Base-by-base conservation (phyloP, 2,888 invertebrate genomes). In the Macrophya alboannulata region DNA sequence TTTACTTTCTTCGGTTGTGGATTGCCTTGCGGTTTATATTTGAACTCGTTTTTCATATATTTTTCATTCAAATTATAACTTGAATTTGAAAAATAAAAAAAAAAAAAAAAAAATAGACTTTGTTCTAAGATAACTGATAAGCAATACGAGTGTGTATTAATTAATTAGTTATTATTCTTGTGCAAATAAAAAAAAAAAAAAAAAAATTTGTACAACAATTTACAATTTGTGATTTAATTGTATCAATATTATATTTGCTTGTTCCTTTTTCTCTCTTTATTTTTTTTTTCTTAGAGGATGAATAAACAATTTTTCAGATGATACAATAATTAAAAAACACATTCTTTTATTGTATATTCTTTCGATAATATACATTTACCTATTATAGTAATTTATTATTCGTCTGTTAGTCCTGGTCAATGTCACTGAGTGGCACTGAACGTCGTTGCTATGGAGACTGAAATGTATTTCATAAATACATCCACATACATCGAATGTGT, bases 391-490 rank as follows among this genome's bases (percentile, higher is more conserved):
- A 31, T 31, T 74, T 84, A 40, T 45, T 43, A 76, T 71, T 83
- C 82, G 37, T 55, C n/a, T 45, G 72, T 86, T 87, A 88, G 87
- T 87, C 74, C 88, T 85, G 74, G 88, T 87, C 88, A 88, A 88
- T 86, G 89, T 86, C 87, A 87, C 87, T 88, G 87, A 87, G 84
- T 86, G 88, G 86, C 87, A 86, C 79, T 87, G 86, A 81, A 87
- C 87, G 91, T 91, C 85, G 89, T 85, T 62, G 84, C 74, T 17
- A 59, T 48, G 84, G 85, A 59, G 45, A 85, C 85, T 25, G 4
- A 21, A 43, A 74, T 85, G 84, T 85, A 85, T 90, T 87, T 85
- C 62, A 89, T 87, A 90, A 91, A 92, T 91, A 92, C 90, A 90
- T 87, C 88, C 88, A 88, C 89, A 89, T 89, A 62, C 25, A 45